Evolutionary conservation across 2,797 vertebrate genomes (phyloP).

Genomic region (Threskiornis aethiopicus): DNA sequence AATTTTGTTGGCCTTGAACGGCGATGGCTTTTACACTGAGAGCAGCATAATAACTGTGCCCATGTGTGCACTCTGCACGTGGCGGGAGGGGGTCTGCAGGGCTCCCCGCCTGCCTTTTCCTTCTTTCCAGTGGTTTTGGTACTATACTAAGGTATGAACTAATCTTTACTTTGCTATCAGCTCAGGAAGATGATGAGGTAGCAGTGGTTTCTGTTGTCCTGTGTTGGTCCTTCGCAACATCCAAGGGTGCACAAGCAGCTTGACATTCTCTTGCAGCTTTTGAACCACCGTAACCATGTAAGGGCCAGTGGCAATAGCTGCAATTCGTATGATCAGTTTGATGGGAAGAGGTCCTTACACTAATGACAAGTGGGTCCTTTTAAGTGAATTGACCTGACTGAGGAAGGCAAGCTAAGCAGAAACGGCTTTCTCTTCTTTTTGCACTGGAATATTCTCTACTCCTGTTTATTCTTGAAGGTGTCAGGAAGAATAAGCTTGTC

Average conservation of each 20-base stretch:
- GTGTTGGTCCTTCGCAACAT: background rate
- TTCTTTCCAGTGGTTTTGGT: background rate
- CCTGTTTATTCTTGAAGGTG: background rate
- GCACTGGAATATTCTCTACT: background rate
- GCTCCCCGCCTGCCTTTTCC: background rate
- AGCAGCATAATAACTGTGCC: background rate
- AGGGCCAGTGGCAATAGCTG: background rate
- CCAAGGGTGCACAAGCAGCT: fast-evolving
- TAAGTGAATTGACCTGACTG: background rate
- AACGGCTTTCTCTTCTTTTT: background rate
- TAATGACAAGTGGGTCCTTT: background rate
- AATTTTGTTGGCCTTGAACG: background rate
- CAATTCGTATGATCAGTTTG: fast-evolving
- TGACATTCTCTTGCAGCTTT: background rate
- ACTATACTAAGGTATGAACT: background rate
- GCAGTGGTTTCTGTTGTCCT: fast-evolving
- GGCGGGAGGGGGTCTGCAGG: background rate
- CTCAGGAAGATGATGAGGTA: background rate
- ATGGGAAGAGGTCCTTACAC: fast-evolving
- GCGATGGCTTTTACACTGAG: fast-evolving
- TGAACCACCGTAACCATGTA: fast-evolving
- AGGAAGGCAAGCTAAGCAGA: background rate
- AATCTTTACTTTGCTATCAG: background rate
- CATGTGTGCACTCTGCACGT: fast-evolving
- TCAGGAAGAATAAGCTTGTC: background rate